These are phyloP conservation scores for Vulpes vulpes DNA, from an alignment of 2,113 vertebrate species.

Conservation along the genomic window DNA sequence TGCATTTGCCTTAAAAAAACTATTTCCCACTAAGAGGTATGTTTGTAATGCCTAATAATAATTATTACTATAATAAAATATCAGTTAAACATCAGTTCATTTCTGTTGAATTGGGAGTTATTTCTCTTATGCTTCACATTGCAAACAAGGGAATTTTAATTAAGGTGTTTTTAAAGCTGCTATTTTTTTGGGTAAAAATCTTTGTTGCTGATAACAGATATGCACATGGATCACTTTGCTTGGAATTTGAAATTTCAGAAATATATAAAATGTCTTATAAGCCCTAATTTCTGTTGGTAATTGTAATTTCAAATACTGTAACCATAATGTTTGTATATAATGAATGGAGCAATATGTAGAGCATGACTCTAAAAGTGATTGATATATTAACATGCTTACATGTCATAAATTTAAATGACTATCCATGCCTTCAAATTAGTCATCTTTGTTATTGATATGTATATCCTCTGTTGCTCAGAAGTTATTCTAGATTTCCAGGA, in stretches of 20 bases:
- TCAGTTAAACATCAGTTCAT: background rate
- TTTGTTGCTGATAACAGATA: background rate
- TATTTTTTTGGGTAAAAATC: constrained; percentile 19
- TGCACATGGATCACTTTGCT: background rate
- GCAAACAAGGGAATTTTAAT: background rate
- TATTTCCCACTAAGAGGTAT: constrained; percentile 32
- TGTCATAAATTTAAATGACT: background rate
- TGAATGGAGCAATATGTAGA: background rate
- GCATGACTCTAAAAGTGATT: background rate
- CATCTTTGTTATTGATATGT: background rate
- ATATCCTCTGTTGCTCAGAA: background rate
- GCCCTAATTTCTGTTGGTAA: background rate
- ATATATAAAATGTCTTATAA: constrained; percentile 25
- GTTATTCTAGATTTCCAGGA: constrained; percentile 15
- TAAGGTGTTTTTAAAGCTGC: background rate
- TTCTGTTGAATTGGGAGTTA: constrained; percentile 29
- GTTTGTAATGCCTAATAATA: constrained; percentile 27
- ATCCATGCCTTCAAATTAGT: background rate
- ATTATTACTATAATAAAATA: background rate
- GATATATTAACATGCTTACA: background rate
- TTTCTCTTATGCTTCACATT: constrained; percentile 6
- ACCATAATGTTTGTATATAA: background rate
- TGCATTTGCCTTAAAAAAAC: constrained; percentile 20
- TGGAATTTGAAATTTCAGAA: constrained; percentile 45
- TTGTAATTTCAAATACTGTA: constrained; percentile 3